These are phyloP conservation scores for Aphodius granarius DNA, from an alignment of 2,888 invertebrate genomes.

Conservation along the genomic window DNA sequence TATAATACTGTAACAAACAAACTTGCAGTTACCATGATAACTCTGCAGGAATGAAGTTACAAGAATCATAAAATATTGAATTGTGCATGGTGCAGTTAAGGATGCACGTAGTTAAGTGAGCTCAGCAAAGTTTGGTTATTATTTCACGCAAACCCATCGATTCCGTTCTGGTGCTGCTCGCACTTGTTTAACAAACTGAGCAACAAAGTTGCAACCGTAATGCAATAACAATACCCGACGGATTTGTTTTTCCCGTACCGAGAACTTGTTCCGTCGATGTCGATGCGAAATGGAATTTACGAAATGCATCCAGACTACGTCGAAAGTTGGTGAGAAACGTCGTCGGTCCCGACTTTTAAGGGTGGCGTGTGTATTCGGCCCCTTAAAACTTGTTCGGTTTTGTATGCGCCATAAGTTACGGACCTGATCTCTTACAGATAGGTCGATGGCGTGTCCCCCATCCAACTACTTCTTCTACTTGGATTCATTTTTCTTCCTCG, in stretches of 20 bases:
- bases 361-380: too few relatives aligned
- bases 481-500: constrained; percentile 24
- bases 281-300: constrained; percentile 9
- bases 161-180: background rate
- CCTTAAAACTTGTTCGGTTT: constrained; percentile 20
- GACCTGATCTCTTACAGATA: constrained; percentile 19
- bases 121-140: background rate
- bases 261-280: background rate
- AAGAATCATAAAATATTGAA: background rate
- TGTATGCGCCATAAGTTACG: constrained; percentile 20
- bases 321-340: constrained; percentile 6
- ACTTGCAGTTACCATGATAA: too few relatives aligned
- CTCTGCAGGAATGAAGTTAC: too few relatives aligned
- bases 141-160: background rate
- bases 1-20: too few relatives aligned
- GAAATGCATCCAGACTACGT: constrained; percentile 19
- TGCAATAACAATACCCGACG: background rate
- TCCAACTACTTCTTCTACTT: background rate
- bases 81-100: background rate
- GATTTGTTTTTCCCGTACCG: background rate
- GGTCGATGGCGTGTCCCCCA: constrained; percentile 8
- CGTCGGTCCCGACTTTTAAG: background rate
- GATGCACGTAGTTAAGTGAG: background rate
- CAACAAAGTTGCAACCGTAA: background rate
- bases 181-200: background rate